Evolutionary conservation across 2,113 vertebrate genomes (phyloP), one percentile per base, ranked within the genome.

Genomic region (Malurus elegans): DNA sequence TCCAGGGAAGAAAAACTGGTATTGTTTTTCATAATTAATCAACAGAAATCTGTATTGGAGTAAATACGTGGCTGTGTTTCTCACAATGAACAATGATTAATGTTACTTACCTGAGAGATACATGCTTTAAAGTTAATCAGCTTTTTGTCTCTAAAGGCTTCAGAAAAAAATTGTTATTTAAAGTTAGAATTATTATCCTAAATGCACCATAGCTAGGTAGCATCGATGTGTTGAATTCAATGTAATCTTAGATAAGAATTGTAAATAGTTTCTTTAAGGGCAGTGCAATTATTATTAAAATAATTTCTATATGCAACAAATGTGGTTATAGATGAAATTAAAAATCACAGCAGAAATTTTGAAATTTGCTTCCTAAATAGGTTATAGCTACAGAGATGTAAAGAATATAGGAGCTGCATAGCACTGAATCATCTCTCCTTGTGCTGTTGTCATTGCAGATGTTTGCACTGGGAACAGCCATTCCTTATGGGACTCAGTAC

Each of bases 21-120:
- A 66, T 70, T 75, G 73, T 93, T 96, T 93, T 93, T 69, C 57
- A 72, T 88, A 88, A 93, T 86, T 93, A 95, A 84, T 79, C 58
- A 74, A 90, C 36, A 87, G 53, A 91, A 86, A 65, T 66, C 36
- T 36, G n/a, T 82, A 61, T 79, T 79, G 80, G 56, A 15, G 29
- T 84, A 90, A 82, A 75, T 60, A 91, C 8, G 32, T 17, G 14
- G 20, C 62, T 76, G 15, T 69, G 45, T 85, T 88, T 93, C 82
- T 79, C 36, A 70, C 40, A 82, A 31, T 50, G 25, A 89, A 50
- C 44, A 74, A 53, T 48, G 73, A 78, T n/a, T 75, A 48, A 70
- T 1, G 4, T 61, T 86, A 60, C 34, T 88, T 69, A 86, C 14
- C 53, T 91, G 70, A 34, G 11, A 79, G 42, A 62, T 23, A 72